Base-by-base conservation (phyloP, 2,113 vertebrate genomes). In the Pedetes capensis region DNA sequence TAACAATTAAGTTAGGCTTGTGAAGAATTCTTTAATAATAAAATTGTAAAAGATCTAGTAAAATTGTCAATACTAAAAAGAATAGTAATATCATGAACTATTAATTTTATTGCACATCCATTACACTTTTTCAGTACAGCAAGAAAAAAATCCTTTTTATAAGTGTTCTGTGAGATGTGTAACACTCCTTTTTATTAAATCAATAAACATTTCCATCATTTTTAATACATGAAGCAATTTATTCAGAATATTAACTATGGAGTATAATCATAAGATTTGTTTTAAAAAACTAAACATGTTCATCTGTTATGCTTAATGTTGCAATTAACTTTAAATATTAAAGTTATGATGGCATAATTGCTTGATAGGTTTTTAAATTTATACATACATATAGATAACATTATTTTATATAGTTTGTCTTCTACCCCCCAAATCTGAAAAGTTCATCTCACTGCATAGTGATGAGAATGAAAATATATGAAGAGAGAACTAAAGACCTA, bases 11-110 rank as follows among this genome's bases (percentile, higher is more conserved):
- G 3, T 90, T 90, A 53, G 10, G 8, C 27, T 93, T 47, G 0
- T 29, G 59, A 49, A 16, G 4, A 95, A 87, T 83, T 82, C 10
- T 83, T 78, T 69, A 87, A 78, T 23, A 81, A 80, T 68, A 84
- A 86, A 90, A 79, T 57, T n/a, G 14, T 66, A 76, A 92, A 96
- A 90, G 47, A 88, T 42, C 27, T 44, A 91, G 4, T 81, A 87
- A 92, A 93, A 75, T 59, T 86, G 29, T 80, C 87, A 95, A 95
- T 95, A 80, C 83, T 87, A 80, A 95, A 89, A 95, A 91, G 42
- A 92, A 63, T 78, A 69, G 63, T 22, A 94, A 82, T 91, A 95
- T 81, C 53, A 88, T 94, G 82, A 91, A 85, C 85, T 85, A 76
- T 95, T 96, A 96, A 96, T 23, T 94, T 97, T 88, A 95, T 12